Conservation (phyloP, 2,888 invertebrate species). For the Labia minor region DNA sequence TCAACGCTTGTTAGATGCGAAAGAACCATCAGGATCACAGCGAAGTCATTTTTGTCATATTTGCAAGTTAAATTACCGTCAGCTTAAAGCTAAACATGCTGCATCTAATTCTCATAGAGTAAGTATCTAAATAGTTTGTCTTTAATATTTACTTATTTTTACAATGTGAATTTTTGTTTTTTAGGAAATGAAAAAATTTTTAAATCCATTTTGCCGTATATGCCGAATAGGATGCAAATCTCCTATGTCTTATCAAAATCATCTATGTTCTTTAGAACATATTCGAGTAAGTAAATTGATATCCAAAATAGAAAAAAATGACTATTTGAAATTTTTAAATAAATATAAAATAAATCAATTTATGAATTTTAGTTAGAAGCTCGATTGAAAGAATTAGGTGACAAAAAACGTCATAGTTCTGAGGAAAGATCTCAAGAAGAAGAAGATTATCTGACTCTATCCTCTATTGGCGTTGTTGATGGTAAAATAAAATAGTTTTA, state of each 20-base stretch:
- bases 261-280: conserved; percentile 70
- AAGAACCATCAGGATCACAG: conserved; percentile 44
- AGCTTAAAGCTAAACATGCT: conserved; percentile 65
- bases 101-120: conserved; percentile 58
- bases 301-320: conserved; percentile 18
- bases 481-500: conserved; percentile 40
- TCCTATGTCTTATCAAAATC: conserved; percentile 75
- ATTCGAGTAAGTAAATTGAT: conserved; percentile 49
- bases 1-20: conserved; percentile 62
- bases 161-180: conserved; percentile 19
- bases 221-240: conserved; percentile 69
- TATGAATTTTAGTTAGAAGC: conserved; percentile 45
- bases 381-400: conserved; percentile 40
- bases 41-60: conserved; percentile 60
- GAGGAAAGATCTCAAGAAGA: conserved; percentile 20
- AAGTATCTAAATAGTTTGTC: conserved; percentile 17
- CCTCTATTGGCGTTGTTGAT: conserved; percentile 77
- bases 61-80: conserved; percentile 65
- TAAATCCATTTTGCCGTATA: conserved; percentile 69
- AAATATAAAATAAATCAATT: conserved; percentile 17
- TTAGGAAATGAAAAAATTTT: conserved; percentile 72
- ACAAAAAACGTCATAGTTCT: conserved; percentile 38
- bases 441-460: conserved; percentile 68
- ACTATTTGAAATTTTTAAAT: conserved; percentile 15
- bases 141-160: background rate